Percentiles rank a stretch among this genome's conserved stretches.
Conservation (phyloP, 2,888 invertebrate species). For the Periphyllus acericola region DNA sequence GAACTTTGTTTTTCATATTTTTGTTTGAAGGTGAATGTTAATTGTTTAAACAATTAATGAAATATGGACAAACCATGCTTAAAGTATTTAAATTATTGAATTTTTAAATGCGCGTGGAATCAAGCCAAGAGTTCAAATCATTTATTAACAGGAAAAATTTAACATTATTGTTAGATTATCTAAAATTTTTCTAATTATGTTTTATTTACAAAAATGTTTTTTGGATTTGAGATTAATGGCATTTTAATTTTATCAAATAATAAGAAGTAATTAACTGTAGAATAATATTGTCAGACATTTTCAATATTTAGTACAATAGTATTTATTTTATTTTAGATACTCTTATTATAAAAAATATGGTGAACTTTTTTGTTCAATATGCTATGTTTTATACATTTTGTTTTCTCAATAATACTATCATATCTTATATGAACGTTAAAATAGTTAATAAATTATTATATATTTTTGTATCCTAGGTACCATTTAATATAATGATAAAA, state of each 20-base stretch:
- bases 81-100: conserved; percentile 44
- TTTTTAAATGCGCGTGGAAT: conserved; percentile 39
- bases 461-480: not conserved
- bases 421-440: not conserved
- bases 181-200: conserved; percentile 19
- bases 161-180: conserved; percentile 22
- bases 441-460: not conserved
- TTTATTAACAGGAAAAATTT: conserved; percentile 33
- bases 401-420: not conserved
- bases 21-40: conserved; percentile 59
- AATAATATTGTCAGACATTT: not conserved
- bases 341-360: not conserved
- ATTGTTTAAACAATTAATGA: conserved; percentile 51
- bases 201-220: conserved; percentile 11
- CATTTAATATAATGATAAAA: not conserved
- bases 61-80: conserved; percentile 30
- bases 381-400: not conserved
- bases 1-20: conserved; percentile 56
- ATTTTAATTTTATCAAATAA: not conserved
- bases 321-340: not conserved
- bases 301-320: not conserved
- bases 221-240: conserved; percentile 50
- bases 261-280: not conserved
- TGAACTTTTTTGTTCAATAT: not conserved
- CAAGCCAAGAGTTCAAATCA: conserved; percentile 36